These are phyloP conservation scores for Agrilus biguttatus DNA, from an alignment of 2,888 invertebrate species.

Conservation along the genomic window DNA sequence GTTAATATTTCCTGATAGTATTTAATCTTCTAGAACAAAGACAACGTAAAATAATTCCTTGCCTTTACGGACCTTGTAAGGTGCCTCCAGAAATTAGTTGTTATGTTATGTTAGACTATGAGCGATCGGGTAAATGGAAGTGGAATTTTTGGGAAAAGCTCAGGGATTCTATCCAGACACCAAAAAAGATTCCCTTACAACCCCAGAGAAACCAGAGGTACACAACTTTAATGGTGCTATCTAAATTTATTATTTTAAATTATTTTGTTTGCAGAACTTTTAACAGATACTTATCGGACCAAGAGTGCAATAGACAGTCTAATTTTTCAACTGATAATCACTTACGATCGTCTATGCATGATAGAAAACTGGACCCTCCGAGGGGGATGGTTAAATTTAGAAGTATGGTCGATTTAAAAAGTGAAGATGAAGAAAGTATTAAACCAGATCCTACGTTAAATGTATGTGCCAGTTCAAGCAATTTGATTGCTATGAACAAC, in stretches of 20 bases:
- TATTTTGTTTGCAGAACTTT: neutral
- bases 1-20: too few species aligned
- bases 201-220: too few species aligned
- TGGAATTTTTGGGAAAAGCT: slow-evolving; percentile 62
- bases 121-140: slow-evolving; percentile 30
- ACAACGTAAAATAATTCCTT: slow-evolving; percentile 53
- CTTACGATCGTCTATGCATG: too few species aligned
- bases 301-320: neutral
- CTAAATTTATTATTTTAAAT: neutral
- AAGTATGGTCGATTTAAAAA: slow-evolving; percentile 16
- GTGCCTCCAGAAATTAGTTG: slow-evolving; percentile 51
- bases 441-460: slow-evolving; percentile 12
- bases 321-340: too few species aligned
- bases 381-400: slow-evolving; percentile 17
- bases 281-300: neutral
- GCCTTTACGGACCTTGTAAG: slow-evolving; percentile 47
- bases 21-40: slow-evolving; percentile 28
- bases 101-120: slow-evolving; percentile 50
- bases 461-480: slow-evolving; percentile 12
- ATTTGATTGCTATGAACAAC: slow-evolving; percentile 12
- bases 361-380: neutral
- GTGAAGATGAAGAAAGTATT: slow-evolving; percentile 9
- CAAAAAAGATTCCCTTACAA: neutral
- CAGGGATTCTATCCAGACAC: slow-evolving; percentile 35
- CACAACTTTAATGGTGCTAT: neutral